Evolutionary conservation across 2,888 invertebrate species (phyloP), one percentile per base, ranked within the genome.

Genomic region (Drosophila kuntzei): DNA sequence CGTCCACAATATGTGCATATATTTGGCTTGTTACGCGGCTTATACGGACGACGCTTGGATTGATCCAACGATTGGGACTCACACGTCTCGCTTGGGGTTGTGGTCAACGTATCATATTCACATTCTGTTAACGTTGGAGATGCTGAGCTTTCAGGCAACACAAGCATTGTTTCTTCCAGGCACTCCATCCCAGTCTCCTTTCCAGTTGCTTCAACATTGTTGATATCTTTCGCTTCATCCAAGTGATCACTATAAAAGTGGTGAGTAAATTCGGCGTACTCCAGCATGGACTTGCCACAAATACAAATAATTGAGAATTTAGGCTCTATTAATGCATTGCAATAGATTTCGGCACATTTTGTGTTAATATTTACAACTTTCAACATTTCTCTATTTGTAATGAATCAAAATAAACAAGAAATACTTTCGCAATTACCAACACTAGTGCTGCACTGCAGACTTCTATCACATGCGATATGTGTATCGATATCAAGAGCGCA

Each of bases 341-440:
- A 87, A 37, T 71, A 68, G 37, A 87, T 87, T 76, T 87, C 87
- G 8, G 77, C 87, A 62, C 87, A 84, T 75, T 82, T 86, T 7
- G 66, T 66, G n/a, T 60, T 65, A 5, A 64, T 62, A 22, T 51
- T 59, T 27, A 43, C 5, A 43, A 22, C 37, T 49, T 70, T 53
- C 2, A 76, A 34, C 64, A 70, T 73, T 53, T 49, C 18, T 11
- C 9, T 1, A 34, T 14, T 37, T 46, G 8, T 12, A 11, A 3
- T 22, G 11, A 29, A 65, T 14, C 25, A 55, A 53, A 70, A 55
- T 39, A 50, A 68, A 39, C 22, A 39, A 39, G 16, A 41, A 16
- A 51, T 16, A 16, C 7, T 37, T 37, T 11, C 8, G 20, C 11
- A 50, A 9, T 50, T 22, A 36, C 43, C 44, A 55, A 55, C 14